phyloP scores from a whole-genome alignment of 2,113 vertebrate species.

The Axis porcinus region DNA sequence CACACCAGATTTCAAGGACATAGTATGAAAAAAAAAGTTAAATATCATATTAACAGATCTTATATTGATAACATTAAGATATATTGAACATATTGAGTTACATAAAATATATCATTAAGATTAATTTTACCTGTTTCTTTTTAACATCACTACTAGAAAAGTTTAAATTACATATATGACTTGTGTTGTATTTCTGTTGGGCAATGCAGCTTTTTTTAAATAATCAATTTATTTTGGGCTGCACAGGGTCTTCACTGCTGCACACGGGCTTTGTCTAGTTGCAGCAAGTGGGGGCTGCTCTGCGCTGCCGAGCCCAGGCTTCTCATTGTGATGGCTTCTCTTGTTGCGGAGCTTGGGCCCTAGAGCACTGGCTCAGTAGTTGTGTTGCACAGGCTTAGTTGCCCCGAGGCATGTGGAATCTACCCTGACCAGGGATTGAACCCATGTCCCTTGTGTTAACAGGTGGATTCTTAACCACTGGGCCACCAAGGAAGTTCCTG shows the following conservation, averaged over 20 bases:
- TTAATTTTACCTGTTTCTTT: background rate
- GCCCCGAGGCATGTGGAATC: background rate
- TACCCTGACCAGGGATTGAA: background rate
- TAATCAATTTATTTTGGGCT: background rate
- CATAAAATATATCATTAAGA: background rate
- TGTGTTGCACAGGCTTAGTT: background rate
- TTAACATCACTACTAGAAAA: background rate
- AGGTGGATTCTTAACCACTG: background rate
- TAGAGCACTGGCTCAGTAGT: background rate
- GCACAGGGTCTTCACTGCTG: background rate
- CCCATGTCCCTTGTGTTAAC: background rate
- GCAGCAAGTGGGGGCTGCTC: background rate
- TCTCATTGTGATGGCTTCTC: background rate
- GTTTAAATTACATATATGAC: background rate
- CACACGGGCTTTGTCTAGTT: background rate
- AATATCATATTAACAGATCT: background rate
- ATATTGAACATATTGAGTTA: background rate
- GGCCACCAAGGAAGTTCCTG: background rate
- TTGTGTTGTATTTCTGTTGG: background rate
- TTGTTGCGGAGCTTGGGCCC: background rate
- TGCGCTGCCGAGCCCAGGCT: background rate
- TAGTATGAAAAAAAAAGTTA: background rate
- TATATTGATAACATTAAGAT: background rate
- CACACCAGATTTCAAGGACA: background rate
- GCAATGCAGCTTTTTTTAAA: background rate